Percentiles rank a stretch among this genome's conserved stretches.
These are phyloP conservation scores for Cheilosia pagana DNA, from an alignment of 2,888 invertebrate species.

Conservation along the genomic window DNA sequence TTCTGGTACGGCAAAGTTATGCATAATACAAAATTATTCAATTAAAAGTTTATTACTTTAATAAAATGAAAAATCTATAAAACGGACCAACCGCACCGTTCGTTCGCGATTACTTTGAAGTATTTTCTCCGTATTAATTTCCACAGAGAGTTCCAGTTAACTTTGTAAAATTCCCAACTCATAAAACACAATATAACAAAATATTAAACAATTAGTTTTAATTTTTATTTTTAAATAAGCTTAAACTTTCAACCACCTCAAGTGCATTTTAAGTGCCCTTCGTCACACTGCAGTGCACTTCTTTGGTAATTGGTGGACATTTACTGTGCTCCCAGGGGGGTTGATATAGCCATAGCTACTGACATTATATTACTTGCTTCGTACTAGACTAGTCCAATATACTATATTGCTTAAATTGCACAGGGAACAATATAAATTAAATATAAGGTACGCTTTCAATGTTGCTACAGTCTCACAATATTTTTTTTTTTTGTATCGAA, in stretches of 20 bases:
- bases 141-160: too few relatives aligned
- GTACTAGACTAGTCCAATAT: background rate
- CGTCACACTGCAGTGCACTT: background rate
- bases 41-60: too few relatives aligned
- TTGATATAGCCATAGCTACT: background rate
- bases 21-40: too few relatives aligned
- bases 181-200: background rate
- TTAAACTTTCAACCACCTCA: background rate
- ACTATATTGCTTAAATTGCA: conserved; percentile 16
- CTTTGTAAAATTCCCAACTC: too few relatives aligned
- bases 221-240: background rate
- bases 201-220: background rate
- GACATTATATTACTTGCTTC: background rate
- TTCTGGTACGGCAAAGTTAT: too few relatives aligned
- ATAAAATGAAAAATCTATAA: too few relatives aligned
- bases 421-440: conserved; percentile 3
- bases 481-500: background rate
- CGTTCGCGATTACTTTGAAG: background rate
- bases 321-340: background rate
- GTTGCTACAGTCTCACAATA: background rate
- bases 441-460: background rate
- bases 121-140: background rate
- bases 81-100: too few relatives aligned
- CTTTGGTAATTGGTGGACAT: conserved; percentile 18
- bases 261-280: background rate